Evolutionary conservation across 2,113 vertebrate genomes (phyloP), one percentile per base, ranked within the genome.

Genomic region (Rhynchomys soricoides): DNA sequence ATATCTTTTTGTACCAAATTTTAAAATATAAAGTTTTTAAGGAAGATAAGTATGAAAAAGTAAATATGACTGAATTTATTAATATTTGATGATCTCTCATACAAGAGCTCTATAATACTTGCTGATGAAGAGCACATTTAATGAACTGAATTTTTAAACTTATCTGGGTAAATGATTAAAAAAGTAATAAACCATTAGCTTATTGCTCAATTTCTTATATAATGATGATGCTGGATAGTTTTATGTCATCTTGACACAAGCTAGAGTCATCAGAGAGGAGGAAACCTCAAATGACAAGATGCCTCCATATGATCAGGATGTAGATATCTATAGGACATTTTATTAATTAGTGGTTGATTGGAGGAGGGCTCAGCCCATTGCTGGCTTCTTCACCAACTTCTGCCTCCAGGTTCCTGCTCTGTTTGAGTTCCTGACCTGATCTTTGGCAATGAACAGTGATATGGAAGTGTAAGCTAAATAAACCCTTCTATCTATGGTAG

Each of bases 21-120:
- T 86, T 45, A 75, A 15, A 5, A 31, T 87, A 68, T 24, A 12
- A 75, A 74, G 74, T 57, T 96, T 87, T 90, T 8, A 91, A 34
- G 29, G 59, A 64, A 86, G 50, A 79, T 92, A 5, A 77, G 31
- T 57, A 64, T 11, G 48, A 71, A 64, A 43, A 64, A 66, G 92
- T 17, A n/a, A 77, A 82, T 57, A 40, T 90, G 24, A 4, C 37
- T 40, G 2, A 74, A 89, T 74, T 43, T 77, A 91, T 19, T 71
- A 83, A 40, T 48, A 73, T 34, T 45, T 21, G 5, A 52, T 73
- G n/a, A 52, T 11, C 11, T 37, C 64, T 86, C 40, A 22, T 0
- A 24, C 4, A 77, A 66, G 6, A 7, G 3, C 13, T 88, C 43
- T 26, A 66, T n/a, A 68, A 70, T 62, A 74, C 40, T 83, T 83